phyloP scores from a whole-genome alignment of 2,888 invertebrate species.

The Spisula subtruncata region DNA sequence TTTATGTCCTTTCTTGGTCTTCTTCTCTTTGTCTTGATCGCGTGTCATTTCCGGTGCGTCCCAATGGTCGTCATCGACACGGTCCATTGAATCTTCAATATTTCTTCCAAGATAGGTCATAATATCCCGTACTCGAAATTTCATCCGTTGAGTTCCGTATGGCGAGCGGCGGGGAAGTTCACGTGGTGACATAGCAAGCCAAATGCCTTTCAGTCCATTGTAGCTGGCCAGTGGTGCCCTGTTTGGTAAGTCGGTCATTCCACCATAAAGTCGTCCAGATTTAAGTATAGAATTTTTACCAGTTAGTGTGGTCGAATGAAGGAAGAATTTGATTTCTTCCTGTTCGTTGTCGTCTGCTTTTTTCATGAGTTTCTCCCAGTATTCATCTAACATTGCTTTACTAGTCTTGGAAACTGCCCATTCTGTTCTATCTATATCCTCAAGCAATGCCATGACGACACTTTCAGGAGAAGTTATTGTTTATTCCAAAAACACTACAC shows the following conservation, averaged over 20 bases:
- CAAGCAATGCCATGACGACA: not conserved
- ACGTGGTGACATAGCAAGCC: slow-evolving; percentile 62
- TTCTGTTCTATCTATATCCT: slow-evolving; percentile 32
- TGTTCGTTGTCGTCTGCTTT: slow-evolving; percentile 64
- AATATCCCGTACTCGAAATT: slow-evolving; percentile 62
- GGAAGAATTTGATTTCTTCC: slow-evolving; percentile 70
- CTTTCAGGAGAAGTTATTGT: no score
- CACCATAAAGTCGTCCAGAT: slow-evolving; percentile 58
- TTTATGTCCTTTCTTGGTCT: slow-evolving; percentile 48
- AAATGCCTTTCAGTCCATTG: slow-evolving; percentile 60
- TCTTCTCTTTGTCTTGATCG: not conserved
- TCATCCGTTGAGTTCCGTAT: slow-evolving; percentile 68
- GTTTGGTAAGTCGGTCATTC: slow-evolving; percentile 64
- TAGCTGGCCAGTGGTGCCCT: slow-evolving; percentile 68
- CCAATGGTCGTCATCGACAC: slow-evolving; percentile 41
- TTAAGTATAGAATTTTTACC: slow-evolving; percentile 65
- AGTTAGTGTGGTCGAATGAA: slow-evolving; percentile 67
- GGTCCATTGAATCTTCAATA: slow-evolving; percentile 30
- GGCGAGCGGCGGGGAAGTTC: slow-evolving; percentile 67
- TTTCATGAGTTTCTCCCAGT: slow-evolving; percentile 66
- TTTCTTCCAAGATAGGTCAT: slow-evolving; percentile 56
- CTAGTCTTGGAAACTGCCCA: slow-evolving; percentile 60
- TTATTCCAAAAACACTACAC: no score
- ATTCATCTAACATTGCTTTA: slow-evolving; percentile 60
- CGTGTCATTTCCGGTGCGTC: slow-evolving; percentile 43